Evolutionary conservation across 1,140 invertebrate species (phyloP).

Genomic region (Euura lappo): DNA sequence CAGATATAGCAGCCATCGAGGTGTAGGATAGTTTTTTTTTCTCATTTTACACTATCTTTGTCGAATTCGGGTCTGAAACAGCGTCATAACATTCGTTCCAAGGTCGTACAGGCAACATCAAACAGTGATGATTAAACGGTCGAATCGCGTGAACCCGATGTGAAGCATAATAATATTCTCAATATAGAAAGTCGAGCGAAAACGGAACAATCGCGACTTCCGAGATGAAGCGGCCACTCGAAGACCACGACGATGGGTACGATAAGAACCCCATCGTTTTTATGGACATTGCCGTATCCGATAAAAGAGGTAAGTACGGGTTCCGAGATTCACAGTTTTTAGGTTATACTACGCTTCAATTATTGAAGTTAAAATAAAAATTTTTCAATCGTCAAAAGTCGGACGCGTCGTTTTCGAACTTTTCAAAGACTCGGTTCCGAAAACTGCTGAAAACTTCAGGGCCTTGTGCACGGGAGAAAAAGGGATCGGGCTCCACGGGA

Average conservation of each 20-base stretch:
- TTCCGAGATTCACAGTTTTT: conserved; percentile 36
- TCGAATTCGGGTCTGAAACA: too few relatives aligned
- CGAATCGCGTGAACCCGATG: too few relatives aligned
- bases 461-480: conserved; percentile 87
- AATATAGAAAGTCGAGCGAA: too few relatives aligned
- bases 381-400: conserved; percentile 60
- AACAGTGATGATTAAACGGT: too few relatives aligned
- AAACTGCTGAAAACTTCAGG: conserved; percentile 91
- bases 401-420: conserved; percentile 84
- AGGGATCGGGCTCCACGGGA: conserved; percentile 71
- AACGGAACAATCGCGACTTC: too few relatives aligned
- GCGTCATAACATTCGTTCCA: too few relatives aligned
- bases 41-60: too few relatives aligned
- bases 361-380: conserved; percentile 15
- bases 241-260: background rate
- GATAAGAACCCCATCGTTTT: conserved; percentile 65
- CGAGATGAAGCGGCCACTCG: background rate
- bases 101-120: too few relatives aligned
- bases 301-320: conserved; percentile 56
- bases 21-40: background rate
- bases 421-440: conserved; percentile 84
- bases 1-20: background rate
- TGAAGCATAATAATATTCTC: too few relatives aligned
- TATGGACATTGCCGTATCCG: conserved; percentile 73
- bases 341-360: conserved; percentile 28